These are phyloP conservation scores for Horisme vitalbata DNA, from an alignment of 2,888 invertebrate genomes.

Conservation along the genomic window DNA sequence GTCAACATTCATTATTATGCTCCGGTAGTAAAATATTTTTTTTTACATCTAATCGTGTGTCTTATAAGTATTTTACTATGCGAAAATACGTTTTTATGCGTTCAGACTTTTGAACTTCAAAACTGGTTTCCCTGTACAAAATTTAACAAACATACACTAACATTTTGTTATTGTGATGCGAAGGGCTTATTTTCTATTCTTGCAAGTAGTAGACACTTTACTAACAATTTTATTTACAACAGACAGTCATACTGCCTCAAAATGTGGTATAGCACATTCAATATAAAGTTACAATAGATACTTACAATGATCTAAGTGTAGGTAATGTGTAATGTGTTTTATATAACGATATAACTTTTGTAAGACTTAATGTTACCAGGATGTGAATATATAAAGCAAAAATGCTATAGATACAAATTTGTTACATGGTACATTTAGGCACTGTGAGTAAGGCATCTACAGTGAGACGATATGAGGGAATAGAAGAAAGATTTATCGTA, in stretches of 20 bases:
- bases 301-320: conserved; percentile 30
- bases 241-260: conserved; percentile 42
- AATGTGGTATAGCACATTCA: conserved; percentile 41
- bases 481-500: conserved; percentile 20
- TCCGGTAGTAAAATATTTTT: conserved; percentile 78
- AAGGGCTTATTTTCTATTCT: conserved; percentile 48
- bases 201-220: conserved; percentile 26
- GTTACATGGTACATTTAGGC: conserved; percentile 85
- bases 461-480: conserved; percentile 85
- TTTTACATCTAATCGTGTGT: conserved; percentile 75
- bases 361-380: conserved; percentile 66
- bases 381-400: conserved; percentile 69
- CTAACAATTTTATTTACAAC: conserved; percentile 41
- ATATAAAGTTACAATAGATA: conserved; percentile 30
- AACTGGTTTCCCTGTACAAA: conserved; percentile 79
- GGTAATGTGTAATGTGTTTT: conserved; percentile 35
- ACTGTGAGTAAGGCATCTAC: conserved; percentile 94
- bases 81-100: conserved; percentile 75
- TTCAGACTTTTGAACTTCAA: conserved; percentile 80
- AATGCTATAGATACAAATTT: conserved; percentile 76
- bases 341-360: conserved; percentile 54
- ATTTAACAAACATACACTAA: conserved; percentile 74
- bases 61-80: conserved; percentile 76
- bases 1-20: conserved; percentile 73
- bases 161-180: conserved; percentile 81